A percentile compares a stretch with the other conserved stretches of the same genome.
phyloP scores from a whole-genome alignment of 2,888 invertebrate species.

The Eupeodes latifasciatus region DNA sequence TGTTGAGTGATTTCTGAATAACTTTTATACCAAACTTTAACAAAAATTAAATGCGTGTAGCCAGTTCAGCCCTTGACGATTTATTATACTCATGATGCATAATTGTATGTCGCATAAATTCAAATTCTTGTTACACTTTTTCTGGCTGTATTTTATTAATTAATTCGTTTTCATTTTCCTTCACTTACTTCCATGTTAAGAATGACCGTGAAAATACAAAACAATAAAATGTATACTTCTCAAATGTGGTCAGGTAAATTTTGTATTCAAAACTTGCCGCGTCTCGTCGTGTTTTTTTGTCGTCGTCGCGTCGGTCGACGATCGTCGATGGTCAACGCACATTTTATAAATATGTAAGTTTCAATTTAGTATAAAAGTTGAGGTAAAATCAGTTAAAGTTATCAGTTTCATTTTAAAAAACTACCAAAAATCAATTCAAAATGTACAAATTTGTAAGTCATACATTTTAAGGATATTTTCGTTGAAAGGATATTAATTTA shows the following conservation, averaged over 20 bases:
- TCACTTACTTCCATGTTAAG: conserved; percentile 36
- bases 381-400: not conserved
- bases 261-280: conserved; percentile 24
- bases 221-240: not conserved
- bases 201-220: conserved; percentile 21
- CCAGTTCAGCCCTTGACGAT: not conserved
- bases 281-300: too few relatives aligned
- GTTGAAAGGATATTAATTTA: not conserved
- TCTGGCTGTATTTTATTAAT: not conserved
- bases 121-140: not conserved
- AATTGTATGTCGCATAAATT: too few relatives aligned
- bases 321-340: conserved; percentile 7
- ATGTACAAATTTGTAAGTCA: conserved; percentile 71
- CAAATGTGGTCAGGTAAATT: not conserved
- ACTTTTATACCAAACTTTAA: conserved; percentile 38
- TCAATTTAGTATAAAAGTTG: conserved; percentile 46
- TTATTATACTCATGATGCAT: not conserved
- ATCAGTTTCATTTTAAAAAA: conserved; percentile 61
- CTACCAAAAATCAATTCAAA: conserved; percentile 21
- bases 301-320: not conserved
- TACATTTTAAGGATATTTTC: not conserved
- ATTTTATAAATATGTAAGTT: conserved; percentile 1
- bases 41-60: not conserved
- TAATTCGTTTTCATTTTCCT: not conserved
- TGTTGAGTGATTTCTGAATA: not conserved